Evolutionary conservation across 1,140 invertebrate genomes (phyloP), one percentile per base, ranked within the genome.

Genomic region (Trialeurodes vaporariorum): DNA sequence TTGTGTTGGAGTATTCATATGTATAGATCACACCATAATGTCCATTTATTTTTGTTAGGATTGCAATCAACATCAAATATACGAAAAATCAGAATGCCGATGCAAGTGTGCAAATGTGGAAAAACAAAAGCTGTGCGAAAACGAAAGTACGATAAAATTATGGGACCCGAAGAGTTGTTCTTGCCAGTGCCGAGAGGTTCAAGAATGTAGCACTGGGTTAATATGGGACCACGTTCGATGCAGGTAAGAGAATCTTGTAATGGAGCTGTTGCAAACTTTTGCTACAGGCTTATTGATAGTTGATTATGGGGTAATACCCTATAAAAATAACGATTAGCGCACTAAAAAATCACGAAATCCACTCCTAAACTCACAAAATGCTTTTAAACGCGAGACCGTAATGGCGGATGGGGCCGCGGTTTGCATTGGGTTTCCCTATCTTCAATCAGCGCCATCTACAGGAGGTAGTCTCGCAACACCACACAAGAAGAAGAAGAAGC

Each of bases 61-160:
- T 71, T 88, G 86, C 70, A 84, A 79, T 60, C 62, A 69, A 2
- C 79, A 81, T 25, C 86, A 87, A 75, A 69, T 73, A 21, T 88
- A 87, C 65, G 71, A 72, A n/a, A 72, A 77, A 64, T 72, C 77
- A 0, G 78, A 83, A 70, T 88, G 86, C 70, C 76, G 75, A 27
- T 88, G 86, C 72, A 70, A 72, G 25, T 88, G 86, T 71, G 79
- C 72, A 2, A 87, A 87, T 71, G 72, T 73, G 2, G 84, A 87
- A 67, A 85, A 85, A 25, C 74, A 80, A 63, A 72, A 78, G 12
- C 86, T 85, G 67, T 88, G 86, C 72, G 70, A 72, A 34, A 72
- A 74, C 22, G 77, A 79, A 1, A 76, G 77, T 67, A 69, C 70
- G 2, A 79, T 73, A n/a, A 85, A 86, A 73, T 73, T 83, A 17